A percentile compares a stretch with the other conserved stretches of the same genome.
These are phyloP conservation scores for Abrostola triplasia DNA, from an alignment of 2,888 invertebrate species.

Conservation along the genomic window DNA sequence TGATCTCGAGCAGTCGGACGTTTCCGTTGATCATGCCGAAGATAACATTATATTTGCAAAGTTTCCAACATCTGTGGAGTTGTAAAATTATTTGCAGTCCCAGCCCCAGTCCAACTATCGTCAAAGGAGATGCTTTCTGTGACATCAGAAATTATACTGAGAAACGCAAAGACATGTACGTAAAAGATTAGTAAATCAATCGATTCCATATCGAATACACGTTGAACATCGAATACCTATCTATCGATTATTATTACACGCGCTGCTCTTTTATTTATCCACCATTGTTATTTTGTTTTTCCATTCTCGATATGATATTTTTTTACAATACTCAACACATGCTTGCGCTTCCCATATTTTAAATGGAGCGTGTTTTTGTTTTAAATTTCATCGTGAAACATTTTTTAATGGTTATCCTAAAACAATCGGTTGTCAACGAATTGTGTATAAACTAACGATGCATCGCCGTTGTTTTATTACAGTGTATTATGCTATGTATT, in stretches of 20 bases:
- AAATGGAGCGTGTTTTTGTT: slow-evolving; percentile 35
- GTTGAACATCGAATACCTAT: background rate
- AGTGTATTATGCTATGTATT: slow-evolving; percentile 24
- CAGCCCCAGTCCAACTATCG: background rate
- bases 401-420: slow-evolving; percentile 46
- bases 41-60: slow-evolving; percentile 4
- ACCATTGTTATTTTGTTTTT: slow-evolving; percentile 25
- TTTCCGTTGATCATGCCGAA: background rate
- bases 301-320: slow-evolving; percentile 22
- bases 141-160: background rate
- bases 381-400: slow-evolving; percentile 38
- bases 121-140: background rate
- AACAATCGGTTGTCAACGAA: slow-evolving; percentile 50
- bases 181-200: background rate
- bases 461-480: slow-evolving; percentile 24
- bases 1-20: background rate
- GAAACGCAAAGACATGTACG: background rate
- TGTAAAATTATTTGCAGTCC: slow-evolving; percentile 3
- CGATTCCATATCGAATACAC: background rate
- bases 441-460: slow-evolving; percentile 50
- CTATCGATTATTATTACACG: slow-evolving; percentile 16
- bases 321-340: slow-evolving; percentile 30
- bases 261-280: slow-evolving; percentile 23
- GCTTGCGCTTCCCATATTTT: slow-evolving; percentile 37
- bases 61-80: slow-evolving; percentile 1